Percentiles rank a stretch among this genome's conserved stretches.
Evolutionary conservation across 2,113 vertebrate genomes (phyloP).

Genomic region (Carassius gibelio): DNA sequence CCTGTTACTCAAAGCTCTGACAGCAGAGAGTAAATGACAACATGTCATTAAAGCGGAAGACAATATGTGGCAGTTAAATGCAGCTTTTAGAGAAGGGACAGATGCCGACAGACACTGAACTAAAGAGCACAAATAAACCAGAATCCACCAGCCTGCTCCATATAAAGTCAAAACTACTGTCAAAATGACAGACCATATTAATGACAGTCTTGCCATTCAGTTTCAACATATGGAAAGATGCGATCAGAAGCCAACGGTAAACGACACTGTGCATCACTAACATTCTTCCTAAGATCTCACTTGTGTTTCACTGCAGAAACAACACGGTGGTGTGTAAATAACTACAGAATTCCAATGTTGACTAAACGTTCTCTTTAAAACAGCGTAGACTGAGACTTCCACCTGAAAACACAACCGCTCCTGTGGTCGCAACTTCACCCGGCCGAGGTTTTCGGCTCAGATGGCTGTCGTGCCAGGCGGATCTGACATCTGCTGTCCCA

Average conservation of each 20-base stretch:
- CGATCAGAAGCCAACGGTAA: neutral
- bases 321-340: neutral
- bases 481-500: conserved; percentile 2
- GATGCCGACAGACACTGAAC: neutral
- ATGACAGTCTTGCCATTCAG: neutral
- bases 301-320: neutral
- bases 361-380: neutral
- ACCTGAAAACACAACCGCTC: conserved; percentile 10
- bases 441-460: neutral
- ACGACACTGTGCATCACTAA: too few species aligned
- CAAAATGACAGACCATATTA: neutral
- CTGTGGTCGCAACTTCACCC: conserved; percentile 11
- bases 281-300: neutral
- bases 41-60: conserved; percentile 1
- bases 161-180: neutral
- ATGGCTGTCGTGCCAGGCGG: neutral
- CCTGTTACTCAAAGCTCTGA: neutral
- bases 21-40: neutral
- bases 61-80: neutral
- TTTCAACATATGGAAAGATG: neutral
- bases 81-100: neutral
- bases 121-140: neutral
- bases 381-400: neutral
- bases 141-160: neutral
- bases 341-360: neutral